These are phyloP conservation scores for Atractosteus spatula DNA, from an alignment of 2,113 vertebrate genomes.

Conservation along the genomic window DNA sequence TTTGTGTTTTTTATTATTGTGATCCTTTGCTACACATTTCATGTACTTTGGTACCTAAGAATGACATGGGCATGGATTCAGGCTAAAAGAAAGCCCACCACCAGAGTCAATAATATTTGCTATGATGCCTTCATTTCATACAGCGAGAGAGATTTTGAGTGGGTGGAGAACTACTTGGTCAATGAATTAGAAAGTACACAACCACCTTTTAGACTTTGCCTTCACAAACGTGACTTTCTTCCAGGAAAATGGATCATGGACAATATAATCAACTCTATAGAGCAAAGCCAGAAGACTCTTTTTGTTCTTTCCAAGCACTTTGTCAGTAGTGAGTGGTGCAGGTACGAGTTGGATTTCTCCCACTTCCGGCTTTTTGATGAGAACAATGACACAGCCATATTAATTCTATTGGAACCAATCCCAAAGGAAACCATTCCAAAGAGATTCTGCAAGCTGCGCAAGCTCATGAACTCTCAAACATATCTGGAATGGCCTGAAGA, in stretches of 20 bases:
- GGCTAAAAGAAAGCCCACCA: constrained; percentile 72
- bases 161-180: constrained; percentile 83
- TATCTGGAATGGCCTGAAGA: constrained; percentile 83
- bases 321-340: constrained; percentile 88
- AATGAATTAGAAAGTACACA: constrained; percentile 72
- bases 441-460: constrained; percentile 82
- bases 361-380: constrained; percentile 86
- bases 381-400: constrained; percentile 64
- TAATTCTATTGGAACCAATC: constrained; percentile 82
- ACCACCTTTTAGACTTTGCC: constrained; percentile 69
- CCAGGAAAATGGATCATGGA: constrained; percentile 85
- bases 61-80: constrained; percentile 87
- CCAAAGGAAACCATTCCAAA: constrained; percentile 74
- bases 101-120: constrained; percentile 26
- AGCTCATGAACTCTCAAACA: constrained; percentile 85
- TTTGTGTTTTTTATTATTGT: constrained; percentile 35
- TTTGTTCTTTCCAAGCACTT: constrained; percentile 86
- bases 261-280: constrained; percentile 83
- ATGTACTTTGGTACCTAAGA: constrained; percentile 78
- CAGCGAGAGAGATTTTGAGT: constrained; percentile 79
- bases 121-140: constrained; percentile 90
- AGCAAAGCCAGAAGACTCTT: constrained; percentile 76
- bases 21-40: constrained; percentile 58
- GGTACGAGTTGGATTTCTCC: constrained; percentile 90
- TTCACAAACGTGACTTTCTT: constrained; percentile 84